phyloP scores from a whole-genome alignment of 2,888 invertebrate species.

The Parascotia fuliginaria region DNA sequence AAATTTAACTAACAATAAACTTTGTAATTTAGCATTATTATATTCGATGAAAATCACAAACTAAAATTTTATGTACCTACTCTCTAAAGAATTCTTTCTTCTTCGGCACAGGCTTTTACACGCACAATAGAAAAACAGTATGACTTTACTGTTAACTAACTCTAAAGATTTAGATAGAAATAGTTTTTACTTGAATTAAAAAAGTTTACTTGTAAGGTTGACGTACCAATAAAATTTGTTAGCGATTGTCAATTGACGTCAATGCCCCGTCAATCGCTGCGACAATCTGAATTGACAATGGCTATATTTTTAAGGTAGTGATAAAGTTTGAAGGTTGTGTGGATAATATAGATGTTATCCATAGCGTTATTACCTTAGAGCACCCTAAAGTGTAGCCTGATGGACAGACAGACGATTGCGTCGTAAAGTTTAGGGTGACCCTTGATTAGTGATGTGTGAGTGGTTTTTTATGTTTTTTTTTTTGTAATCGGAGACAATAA shows the following conservation, averaged over 20 bases:
- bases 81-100: too few relatives aligned
- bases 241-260: slow-evolving; percentile 9
- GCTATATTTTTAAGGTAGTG: slow-evolving; percentile 22
- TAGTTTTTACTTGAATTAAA: neutral
- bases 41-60: too few relatives aligned
- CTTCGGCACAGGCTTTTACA: too few relatives aligned
- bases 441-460: slow-evolving; percentile 27
- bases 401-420: slow-evolving; percentile 39
- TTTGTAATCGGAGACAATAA: too few relatives aligned
- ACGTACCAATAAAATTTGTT: slow-evolving; percentile 13
- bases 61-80: too few relatives aligned
- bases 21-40: too few relatives aligned
- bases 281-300: slow-evolving; percentile 17
- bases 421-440: slow-evolving; percentile 36
- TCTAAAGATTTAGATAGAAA: too few relatives aligned
- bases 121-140: too few relatives aligned
- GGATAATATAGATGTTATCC: slow-evolving; percentile 54
- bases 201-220: slow-evolving; percentile 6
- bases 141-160: too few relatives aligned
- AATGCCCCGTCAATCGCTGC: slow-evolving; percentile 8
- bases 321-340: slow-evolving; percentile 25
- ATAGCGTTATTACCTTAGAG: slow-evolving; percentile 42
- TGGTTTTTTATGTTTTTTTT: slow-evolving; percentile 7
- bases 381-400: slow-evolving; percentile 44
- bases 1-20: too few relatives aligned